Base-by-base conservation (phyloP, 2,797 vertebrate species). In the Pangasius larnaudii region DNA sequence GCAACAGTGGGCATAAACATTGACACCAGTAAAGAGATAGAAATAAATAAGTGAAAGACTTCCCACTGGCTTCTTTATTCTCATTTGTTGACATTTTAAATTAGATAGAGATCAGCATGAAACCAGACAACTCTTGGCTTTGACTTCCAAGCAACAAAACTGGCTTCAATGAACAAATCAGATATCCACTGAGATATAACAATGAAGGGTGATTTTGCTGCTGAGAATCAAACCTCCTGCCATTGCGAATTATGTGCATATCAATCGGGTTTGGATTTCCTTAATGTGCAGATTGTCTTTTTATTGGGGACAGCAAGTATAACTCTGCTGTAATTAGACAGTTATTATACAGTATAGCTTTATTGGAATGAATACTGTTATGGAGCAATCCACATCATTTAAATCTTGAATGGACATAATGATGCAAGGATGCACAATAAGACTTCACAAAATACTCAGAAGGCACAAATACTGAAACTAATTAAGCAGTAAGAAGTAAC, bases 71-170 rank as follows among this genome's bases (percentile, higher is more conserved):
- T 90, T 82, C 53, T 65, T 56, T 69, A 63, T 69, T 74, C 33
- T 84, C 19, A 30, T 89, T 88, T 89, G 89, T 88, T 81, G 87
- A 87, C 49, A 85, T n/a, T 80, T 86, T 88, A 90, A 87, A 89
- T 86, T 51, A 84, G 78, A 85, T 30, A n/a, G 46, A 33, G 72
- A 80, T 78, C 59, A 87, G 74, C 85, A 78, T 87, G 75, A 88
- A 86, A 74, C 84, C 67, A 85, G 51, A 86, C 53, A 61, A 63
- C 67, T 84, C 58, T 42, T 75, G 49, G 71, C 74, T 88, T 67
- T 39, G n/a, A 84, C 67, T 78, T 77, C 24, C 36, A 84, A 67
- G 49, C 56, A 4, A 51, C 24, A 74, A 51, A 65, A 77, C 49
- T 33, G n/a, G 49, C 53, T 30, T 75, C 42, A 49, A 5, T n/a